phyloP scores from a whole-genome alignment of 2,888 invertebrate species.

The Prosopocoilus inquinatus region DNA sequence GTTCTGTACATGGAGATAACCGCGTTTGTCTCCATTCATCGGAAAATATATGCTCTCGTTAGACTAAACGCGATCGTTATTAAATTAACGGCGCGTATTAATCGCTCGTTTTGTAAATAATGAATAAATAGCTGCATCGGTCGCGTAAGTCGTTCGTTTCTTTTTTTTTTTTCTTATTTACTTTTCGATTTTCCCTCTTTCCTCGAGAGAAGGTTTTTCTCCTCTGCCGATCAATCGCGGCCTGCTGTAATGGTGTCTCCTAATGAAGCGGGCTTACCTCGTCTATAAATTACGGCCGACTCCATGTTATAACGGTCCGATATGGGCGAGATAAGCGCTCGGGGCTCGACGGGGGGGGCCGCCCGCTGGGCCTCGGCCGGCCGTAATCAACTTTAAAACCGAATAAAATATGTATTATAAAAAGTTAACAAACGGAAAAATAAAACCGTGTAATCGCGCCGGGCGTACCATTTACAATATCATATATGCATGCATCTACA shows the following conservation, averaged over 20 bases:
- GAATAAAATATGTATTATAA: slow-evolving; percentile 49
- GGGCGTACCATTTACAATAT: slow-evolving; percentile 18
- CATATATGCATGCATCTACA: not conserved
- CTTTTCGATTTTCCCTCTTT: too few relatives aligned
- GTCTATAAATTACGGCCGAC: slow-evolving; percentile 53
- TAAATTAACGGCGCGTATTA: too few relatives aligned
- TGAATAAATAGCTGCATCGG: too few relatives aligned
- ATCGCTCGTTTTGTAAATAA: too few relatives aligned
- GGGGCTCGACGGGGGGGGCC: slow-evolving; percentile 49
- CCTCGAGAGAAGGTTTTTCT: slow-evolving; percentile 11
- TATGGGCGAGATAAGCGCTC: slow-evolving; percentile 53
- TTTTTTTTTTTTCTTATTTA: too few relatives aligned
- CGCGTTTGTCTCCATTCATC: too few relatives aligned
- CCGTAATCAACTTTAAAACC: slow-evolving; percentile 53
- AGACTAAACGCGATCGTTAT: too few relatives aligned
- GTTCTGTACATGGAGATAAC: too few relatives aligned
- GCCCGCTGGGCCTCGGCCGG: slow-evolving; percentile 47
- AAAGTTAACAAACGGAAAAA: slow-evolving; percentile 30
- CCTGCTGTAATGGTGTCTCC: slow-evolving; percentile 43
- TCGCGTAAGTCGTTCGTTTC: too few relatives aligned
- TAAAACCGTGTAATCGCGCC: slow-evolving; percentile 29
- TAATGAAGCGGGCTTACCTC: slow-evolving; percentile 53
- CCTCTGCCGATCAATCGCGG: slow-evolving; percentile 30
- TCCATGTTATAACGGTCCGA: slow-evolving; percentile 53
- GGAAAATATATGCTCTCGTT: too few relatives aligned